phyloP scores from a whole-genome alignment of 1,140 invertebrate species.

The Drosophila biarmipes region DNA sequence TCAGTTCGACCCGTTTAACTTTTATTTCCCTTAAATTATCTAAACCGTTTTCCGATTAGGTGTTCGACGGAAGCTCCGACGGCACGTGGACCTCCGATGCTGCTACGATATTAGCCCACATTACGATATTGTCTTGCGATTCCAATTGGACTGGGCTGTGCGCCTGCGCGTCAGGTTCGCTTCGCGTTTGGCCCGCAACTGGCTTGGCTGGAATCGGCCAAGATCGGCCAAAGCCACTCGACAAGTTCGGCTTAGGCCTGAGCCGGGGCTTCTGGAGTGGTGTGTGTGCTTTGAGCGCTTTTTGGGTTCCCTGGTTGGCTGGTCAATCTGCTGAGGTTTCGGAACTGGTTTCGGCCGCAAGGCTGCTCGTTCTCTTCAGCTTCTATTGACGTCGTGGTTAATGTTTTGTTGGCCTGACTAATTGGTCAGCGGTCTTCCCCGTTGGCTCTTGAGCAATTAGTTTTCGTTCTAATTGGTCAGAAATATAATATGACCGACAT shows the following conservation, averaged over 20 bases:
- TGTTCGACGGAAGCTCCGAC: slow-evolving; percentile 37
- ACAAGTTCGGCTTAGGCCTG: slow-evolving; percentile 33
- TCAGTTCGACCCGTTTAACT: slow-evolving; percentile 15
- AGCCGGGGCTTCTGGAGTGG: slow-evolving; percentile 46
- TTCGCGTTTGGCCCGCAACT: slow-evolving; percentile 69
- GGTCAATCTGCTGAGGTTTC: slow-evolving; percentile 19
- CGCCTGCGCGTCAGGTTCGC: slow-evolving; percentile 69
- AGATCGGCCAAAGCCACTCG: slow-evolving; percentile 21
- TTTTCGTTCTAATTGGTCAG: slow-evolving; percentile 81
- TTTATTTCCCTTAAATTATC: slow-evolving; percentile 18
- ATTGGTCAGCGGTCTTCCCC: slow-evolving; percentile 78
- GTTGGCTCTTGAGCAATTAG: slow-evolving; percentile 81
- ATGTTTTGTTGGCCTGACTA: slow-evolving; percentile 62
- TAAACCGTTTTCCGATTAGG: slow-evolving; percentile 24
- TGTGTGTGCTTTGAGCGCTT: slow-evolving; percentile 58
- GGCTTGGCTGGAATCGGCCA: slow-evolving; percentile 12
- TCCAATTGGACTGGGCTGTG: slow-evolving; percentile 47
- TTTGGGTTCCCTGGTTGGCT: slow-evolving; percentile 68
- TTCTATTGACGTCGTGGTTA: slow-evolving; percentile 17
- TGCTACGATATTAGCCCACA: slow-evolving; percentile 39
- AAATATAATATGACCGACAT: slow-evolving; percentile 79
- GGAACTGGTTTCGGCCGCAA: slow-evolving; percentile 60
- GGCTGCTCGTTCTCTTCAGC: slow-evolving; percentile 19
- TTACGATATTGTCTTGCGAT: slow-evolving; percentile 28
- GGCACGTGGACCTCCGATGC: slow-evolving; percentile 25